These are phyloP conservation scores for Proisotoma minuta DNA, from an alignment of 2,888 invertebrate genomes.

Conservation along the genomic window DNA sequence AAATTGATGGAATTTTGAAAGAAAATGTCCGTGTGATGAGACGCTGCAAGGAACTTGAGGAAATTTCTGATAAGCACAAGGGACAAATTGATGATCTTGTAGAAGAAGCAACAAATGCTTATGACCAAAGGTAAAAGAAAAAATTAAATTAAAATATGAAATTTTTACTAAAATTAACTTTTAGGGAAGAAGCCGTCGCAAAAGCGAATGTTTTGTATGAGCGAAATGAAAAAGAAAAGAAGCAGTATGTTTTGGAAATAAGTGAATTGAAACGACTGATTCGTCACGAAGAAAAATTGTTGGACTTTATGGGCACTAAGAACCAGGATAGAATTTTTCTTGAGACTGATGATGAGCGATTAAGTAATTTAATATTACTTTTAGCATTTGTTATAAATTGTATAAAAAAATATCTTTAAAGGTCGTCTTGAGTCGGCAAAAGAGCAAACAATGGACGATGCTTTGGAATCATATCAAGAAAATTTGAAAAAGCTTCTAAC, in stretches of 20 bases:
- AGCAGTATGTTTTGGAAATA: slow-evolving; percentile 42
- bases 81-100: slow-evolving; percentile 40
- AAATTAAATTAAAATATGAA: not conserved
- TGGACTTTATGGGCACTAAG: slow-evolving; percentile 45
- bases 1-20: slow-evolving; percentile 39
- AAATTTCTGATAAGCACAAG: slow-evolving; percentile 32
- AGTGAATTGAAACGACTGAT: slow-evolving; percentile 43
- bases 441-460: slow-evolving; percentile 39
- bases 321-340: slow-evolving; percentile 42
- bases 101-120: slow-evolving; percentile 42
- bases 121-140: slow-evolving; percentile 42
- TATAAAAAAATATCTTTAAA: slow-evolving; percentile 9
- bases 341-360: slow-evolving; percentile 44
- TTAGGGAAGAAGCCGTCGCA: slow-evolving; percentile 43
- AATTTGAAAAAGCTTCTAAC: slow-evolving; percentile 40
- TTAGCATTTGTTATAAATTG: not conserved
- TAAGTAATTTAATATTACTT: slow-evolving; percentile 25
- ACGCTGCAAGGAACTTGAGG: slow-evolving; percentile 30
- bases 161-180: not conserved
- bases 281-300: slow-evolving; percentile 44
- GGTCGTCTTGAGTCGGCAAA: slow-evolving; percentile 45
- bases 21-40: slow-evolving; percentile 43
- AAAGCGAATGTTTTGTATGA: slow-evolving; percentile 43
- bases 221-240: slow-evolving; percentile 43
- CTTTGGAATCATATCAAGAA: slow-evolving; percentile 38